Evolutionary conservation across 1,140 invertebrate genomes (phyloP).

Genomic region (Scylla paramamosain): DNA sequence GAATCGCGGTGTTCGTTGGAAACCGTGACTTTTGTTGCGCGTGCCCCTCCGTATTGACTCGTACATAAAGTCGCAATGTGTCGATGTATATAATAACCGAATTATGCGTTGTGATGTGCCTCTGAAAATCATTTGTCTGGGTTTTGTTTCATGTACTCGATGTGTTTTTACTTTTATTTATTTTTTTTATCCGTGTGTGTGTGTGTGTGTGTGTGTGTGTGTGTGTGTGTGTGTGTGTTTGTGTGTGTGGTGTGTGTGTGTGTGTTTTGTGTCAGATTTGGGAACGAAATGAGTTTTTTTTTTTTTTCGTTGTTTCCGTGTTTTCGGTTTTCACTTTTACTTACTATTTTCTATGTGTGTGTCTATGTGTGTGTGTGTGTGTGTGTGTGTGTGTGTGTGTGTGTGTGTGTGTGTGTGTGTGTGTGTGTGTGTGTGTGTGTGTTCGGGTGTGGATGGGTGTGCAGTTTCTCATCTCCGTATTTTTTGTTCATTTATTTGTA

Average conservation of each 20-base stretch:
- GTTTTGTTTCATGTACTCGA: too few relatives aligned
- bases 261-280: not conserved
- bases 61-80: not conserved
- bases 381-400: conserved; percentile 49
- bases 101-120: not conserved
- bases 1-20: not conserved
- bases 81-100: not conserved
- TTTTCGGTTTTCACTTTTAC: not conserved
- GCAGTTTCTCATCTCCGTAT: not conserved
- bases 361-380: conserved; percentile 43
- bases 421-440: not conserved
- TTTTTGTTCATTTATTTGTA: not conserved
- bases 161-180: not conserved
- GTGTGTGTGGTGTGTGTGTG: conserved; percentile 46
- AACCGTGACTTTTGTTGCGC: not conserved
- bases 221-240: conserved; percentile 44
- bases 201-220: conserved; percentile 52
- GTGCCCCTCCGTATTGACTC: not conserved
- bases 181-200: not conserved
- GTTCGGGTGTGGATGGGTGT: not conserved
- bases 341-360: not conserved
- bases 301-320: too few relatives aligned
- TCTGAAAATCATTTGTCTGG: not conserved
- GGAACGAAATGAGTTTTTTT: too few relatives aligned
- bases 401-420: conserved; percentile 45